Evolutionary conservation across 1,140 invertebrate species (phyloP).

Genomic region (Choristoneura fumiferana): DNA sequence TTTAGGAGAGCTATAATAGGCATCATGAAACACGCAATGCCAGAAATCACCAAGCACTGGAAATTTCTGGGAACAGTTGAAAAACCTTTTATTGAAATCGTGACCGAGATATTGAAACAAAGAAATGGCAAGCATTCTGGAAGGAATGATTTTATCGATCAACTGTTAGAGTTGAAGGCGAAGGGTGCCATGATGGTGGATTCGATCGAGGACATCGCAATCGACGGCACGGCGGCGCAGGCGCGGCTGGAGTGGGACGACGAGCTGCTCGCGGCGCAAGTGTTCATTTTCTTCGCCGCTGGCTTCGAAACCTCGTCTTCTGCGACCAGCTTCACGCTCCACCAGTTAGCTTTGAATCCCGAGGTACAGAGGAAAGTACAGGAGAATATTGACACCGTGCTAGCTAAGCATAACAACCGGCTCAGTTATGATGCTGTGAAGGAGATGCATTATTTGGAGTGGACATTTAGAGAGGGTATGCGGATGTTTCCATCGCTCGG

Average conservation of each 20-base stretch:
- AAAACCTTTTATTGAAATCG: constrained; percentile 3
- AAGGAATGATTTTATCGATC: constrained; percentile 74
- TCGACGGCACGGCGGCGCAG: constrained; percentile 3
- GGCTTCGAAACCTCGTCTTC: constrained; percentile 80
- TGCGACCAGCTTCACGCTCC: constrained; percentile 68
- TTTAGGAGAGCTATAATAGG: constrained; percentile 20
- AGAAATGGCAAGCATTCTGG: constrained; percentile 27
- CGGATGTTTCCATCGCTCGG: constrained; percentile 73
- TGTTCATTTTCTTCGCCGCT: constrained; percentile 38
- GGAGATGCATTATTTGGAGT: constrained; percentile 62
- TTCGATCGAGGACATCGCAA: constrained; percentile 21
- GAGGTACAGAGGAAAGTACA: constrained; percentile 72
- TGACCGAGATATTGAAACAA: constrained; percentile 16
- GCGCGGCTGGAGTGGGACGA: constrained; percentile 33
- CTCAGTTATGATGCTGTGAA: constrained; percentile 54
- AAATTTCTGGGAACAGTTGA: constrained; percentile 18
- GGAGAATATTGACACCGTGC: constrained; percentile 71
- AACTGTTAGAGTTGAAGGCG: constrained; percentile 69
- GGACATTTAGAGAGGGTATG: constrained; percentile 66
- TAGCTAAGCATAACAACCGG: constrained; percentile 53
- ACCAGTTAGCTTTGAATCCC: constrained; percentile 75
- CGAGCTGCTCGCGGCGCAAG: constrained; percentile 54
- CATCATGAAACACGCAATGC: constrained; percentile 20
- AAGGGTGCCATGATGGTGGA: constrained; percentile 31
- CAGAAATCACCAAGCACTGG: not conserved